phyloP scores from a whole-genome alignment of 2,113 vertebrate genomes.

The Lathamus discolor region DNA sequence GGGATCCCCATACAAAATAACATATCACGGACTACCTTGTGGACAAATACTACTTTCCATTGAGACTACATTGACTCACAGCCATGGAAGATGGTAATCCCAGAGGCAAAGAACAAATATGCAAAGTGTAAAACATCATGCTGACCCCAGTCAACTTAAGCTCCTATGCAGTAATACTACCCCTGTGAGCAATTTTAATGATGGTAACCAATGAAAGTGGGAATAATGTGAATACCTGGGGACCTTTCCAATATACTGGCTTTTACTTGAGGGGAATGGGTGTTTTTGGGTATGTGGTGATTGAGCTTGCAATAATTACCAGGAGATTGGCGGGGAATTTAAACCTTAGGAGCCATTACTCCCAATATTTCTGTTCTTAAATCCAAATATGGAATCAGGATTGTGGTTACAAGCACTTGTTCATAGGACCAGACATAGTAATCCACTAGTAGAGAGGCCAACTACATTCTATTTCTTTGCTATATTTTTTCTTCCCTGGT shows the following conservation, averaged over 20 bases:
- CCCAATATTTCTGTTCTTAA: neutral
- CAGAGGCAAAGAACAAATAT: neutral
- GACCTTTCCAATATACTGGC: neutral
- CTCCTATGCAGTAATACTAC: neutral
- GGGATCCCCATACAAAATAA: neutral
- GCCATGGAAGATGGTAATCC: neutral
- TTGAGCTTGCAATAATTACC: neutral
- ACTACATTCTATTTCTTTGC: accelerated
- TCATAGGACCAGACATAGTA: neutral
- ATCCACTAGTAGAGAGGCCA: neutral
- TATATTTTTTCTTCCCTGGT: neutral
- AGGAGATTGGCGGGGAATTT: neutral
- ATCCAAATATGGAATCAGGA: neutral
- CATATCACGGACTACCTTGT: accelerated
- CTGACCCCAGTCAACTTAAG: neutral
- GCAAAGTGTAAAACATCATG: accelerated
- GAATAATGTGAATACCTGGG: neutral
- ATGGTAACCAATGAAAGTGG: neutral
- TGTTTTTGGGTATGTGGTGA: neutral
- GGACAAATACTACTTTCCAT: neutral
- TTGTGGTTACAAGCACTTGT: neutral
- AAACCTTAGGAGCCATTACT: neutral
- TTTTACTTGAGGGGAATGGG: neutral
- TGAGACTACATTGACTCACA: accelerated
- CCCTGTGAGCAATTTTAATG: neutral